Evolutionary conservation across 1,140 invertebrate species (phyloP).

Genomic region (Diorhabda carinulata): DNA sequence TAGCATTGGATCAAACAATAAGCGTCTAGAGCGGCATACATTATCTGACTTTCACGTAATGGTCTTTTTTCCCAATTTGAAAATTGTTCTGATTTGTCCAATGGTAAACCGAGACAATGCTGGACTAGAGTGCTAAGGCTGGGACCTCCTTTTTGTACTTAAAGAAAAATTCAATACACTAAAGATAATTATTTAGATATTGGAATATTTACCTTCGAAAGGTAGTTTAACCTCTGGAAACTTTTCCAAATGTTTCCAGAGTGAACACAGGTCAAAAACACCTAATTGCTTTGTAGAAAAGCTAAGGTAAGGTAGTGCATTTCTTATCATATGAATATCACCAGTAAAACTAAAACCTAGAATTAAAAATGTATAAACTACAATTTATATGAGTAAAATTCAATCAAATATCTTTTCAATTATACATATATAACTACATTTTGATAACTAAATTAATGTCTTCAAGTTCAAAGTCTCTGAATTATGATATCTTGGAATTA

Average conservation of each 20-base stretch:
- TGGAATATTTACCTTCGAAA: constrained; percentile 42
- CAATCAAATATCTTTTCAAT: too few relatives aligned
- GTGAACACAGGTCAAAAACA: constrained; percentile 53
- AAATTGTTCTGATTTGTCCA: constrained; percentile 81
- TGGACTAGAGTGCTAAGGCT: constrained; percentile 69
- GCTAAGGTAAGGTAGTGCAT: constrained; percentile 53
- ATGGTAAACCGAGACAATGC: constrained; percentile 64
- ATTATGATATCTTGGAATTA: too few relatives aligned
- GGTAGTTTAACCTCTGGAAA: constrained; percentile 53
- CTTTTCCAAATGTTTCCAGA: constrained; percentile 54
- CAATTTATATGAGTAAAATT: too few relatives aligned
- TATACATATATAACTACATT: too few relatives aligned
- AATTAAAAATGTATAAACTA: constrained; percentile 18
- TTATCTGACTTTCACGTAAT: constrained; percentile 66
- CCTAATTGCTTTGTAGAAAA: constrained; percentile 47
- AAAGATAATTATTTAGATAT: background rate
- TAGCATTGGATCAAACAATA: constrained; percentile 75
- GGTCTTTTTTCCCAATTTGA: constrained; percentile 84
- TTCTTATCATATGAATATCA: constrained; percentile 56
- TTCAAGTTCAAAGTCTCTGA: too few relatives aligned
- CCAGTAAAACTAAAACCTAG: constrained; percentile 57
- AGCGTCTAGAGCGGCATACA: constrained; percentile 80
- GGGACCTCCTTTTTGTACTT: constrained; percentile 41
- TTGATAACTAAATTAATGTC: too few relatives aligned
- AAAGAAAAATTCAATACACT: constrained; percentile 8